Conservation (phyloP, 2,113 vertebrate genomes). For the Microcebus ravelobensis region DNA sequence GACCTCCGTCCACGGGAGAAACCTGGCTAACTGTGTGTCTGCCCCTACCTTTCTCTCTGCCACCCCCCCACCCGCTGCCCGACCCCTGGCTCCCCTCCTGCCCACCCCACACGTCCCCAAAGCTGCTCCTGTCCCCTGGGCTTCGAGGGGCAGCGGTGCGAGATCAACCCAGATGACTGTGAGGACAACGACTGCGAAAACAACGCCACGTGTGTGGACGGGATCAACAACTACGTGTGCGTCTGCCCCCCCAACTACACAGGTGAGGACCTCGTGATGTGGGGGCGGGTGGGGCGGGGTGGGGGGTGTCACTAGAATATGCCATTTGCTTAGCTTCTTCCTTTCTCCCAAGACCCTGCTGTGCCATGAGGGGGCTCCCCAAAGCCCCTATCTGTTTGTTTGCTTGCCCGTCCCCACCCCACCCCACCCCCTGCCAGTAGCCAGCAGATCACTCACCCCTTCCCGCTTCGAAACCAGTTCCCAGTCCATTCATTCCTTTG, state of each 20-base stretch:
- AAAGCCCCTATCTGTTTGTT: not conserved
- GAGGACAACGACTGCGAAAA: constrained; percentile 98
- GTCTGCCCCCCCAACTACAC: constrained; percentile 94
- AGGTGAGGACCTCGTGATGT: constrained; percentile 81
- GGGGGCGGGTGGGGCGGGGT: fast-evolving
- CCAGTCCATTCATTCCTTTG: too few relatives aligned
- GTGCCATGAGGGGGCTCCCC: not conserved
- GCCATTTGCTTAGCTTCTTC: not conserved
- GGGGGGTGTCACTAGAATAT: not conserved
- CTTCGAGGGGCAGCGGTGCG: constrained; percentile 93
- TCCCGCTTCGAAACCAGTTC: not conserved
- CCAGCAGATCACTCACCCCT: not conserved
- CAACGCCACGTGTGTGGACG: constrained; percentile 96
- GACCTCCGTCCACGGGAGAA: not conserved
- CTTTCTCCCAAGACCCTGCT: not conserved
- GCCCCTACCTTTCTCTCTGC: not conserved
- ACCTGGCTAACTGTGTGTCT: not conserved
- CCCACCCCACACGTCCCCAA: constrained; percentile 38
- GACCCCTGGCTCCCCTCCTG: not conserved
- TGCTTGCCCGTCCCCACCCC: not conserved
- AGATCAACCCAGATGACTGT: constrained; percentile 95
- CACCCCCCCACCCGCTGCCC: not conserved
- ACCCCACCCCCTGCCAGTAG: too few relatives aligned
- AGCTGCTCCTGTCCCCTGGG: constrained; percentile 94
- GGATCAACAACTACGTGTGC: constrained; percentile 97